Base-by-base conservation (phyloP, 2,888 invertebrate species). In the Pollenia labialis region DNA sequence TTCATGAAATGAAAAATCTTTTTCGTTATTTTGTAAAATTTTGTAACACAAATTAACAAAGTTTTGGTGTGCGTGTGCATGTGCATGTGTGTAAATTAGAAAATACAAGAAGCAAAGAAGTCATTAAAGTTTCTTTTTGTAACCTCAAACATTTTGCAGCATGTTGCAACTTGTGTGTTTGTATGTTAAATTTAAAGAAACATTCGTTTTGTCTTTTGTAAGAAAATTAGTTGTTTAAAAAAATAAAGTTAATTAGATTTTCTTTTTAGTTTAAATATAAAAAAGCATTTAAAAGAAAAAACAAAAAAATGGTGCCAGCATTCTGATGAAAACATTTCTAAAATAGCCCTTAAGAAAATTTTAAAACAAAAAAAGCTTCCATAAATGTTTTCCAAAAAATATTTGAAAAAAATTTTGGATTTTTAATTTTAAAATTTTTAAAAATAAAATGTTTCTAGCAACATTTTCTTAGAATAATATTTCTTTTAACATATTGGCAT, bases 81-180 rank as follows among this genome's bases (percentile, higher is more conserved):
- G 48, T 46, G 56, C 23, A 23, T 42, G 68, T 42, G 48, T 48
- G 56, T 77, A 18, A 54, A 66, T 18, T 11, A 4, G 32, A 12
- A 12, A 60, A 60, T 0, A 50, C 8, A 42, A 50, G 14, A 42
- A 42, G 40, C 14, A 48, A 18, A 50, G 18, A 81, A 64, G 72
- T 71, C 23, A 58, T 54, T 69, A 71, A 16, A n/a, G n/a, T 71
- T 71, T 52, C 52, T 18, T 54, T 52, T 80, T 54, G 18, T 54
- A 64, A 40, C 64, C 52, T n/a, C 62, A 60, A 14, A 62, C 18
- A 23, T 66, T 62, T 68, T 68, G 50, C 81, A 50, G 32, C n/a
- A 68, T 46, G 32, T 48, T 68, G 77, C 54, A 68, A 23, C 44
- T 54, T 48, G 32, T 56, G n/a, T 14, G 18, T 42, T 62, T n/a